phyloP scores from a whole-genome alignment of 2,797 vertebrate species.

The Lagodon rhomboides region DNA sequence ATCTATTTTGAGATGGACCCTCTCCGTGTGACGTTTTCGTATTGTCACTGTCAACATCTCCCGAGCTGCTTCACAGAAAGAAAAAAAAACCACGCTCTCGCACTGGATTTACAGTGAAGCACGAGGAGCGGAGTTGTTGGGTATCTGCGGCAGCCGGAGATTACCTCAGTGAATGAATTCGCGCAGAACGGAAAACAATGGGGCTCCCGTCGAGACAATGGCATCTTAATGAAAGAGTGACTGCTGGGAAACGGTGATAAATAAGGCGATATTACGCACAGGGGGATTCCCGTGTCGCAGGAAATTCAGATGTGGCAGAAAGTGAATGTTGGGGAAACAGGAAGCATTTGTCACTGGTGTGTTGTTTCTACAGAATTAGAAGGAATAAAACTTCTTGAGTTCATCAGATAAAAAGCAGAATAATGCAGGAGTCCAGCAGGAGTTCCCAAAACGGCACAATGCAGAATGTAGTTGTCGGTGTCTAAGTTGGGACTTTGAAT shows the following conservation, averaged over 20 bases:
- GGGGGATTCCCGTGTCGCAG: conserved; percentile 35
- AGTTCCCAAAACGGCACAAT: conserved; percentile 7
- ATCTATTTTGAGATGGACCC: neutral
- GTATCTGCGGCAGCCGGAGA: conserved; percentile 9
- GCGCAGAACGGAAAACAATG: conserved; percentile 44
- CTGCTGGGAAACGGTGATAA: conserved; percentile 38
- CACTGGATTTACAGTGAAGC: conserved; percentile 13
- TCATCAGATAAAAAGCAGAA: conserved; percentile 9
- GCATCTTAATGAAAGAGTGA: conserved; percentile 18
- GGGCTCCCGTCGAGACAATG: conserved; percentile 37
- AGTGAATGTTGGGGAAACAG: conserved; percentile 29
- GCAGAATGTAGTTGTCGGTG: neutral
- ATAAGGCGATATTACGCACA: conserved; percentile 19
- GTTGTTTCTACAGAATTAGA: conserved; percentile 22
- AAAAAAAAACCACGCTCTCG: neutral
- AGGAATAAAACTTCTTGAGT: neutral
- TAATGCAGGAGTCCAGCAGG: neutral
- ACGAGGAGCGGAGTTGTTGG: conserved; percentile 4
- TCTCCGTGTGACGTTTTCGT: neutral
- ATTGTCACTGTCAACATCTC: neutral
- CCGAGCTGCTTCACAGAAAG: neutral
- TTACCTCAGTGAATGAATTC: conserved; percentile 30
- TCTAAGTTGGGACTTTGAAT: neutral
- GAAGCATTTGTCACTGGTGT: neutral
- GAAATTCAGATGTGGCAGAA: conserved; percentile 20